phyloP scores from a whole-genome alignment of 2,888 invertebrate species.

The Synanthedon tipuliformis region DNA sequence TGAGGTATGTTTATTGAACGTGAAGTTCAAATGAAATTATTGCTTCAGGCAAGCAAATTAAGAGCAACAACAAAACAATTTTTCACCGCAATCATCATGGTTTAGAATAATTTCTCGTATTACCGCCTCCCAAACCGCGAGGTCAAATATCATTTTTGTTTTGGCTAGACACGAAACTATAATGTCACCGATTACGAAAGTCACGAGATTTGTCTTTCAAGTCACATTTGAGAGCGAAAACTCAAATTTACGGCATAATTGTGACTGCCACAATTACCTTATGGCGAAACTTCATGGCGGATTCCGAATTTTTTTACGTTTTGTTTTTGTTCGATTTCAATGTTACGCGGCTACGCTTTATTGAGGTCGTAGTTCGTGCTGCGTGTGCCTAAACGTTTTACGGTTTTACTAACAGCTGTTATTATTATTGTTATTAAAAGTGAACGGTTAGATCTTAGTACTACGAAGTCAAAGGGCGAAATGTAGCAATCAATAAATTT shows the following conservation, averaged over 20 bases:
- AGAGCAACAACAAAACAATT: background rate
- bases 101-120: conserved; percentile 1
- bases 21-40: too few species aligned
- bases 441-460: conserved; percentile 21
- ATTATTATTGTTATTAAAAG: conserved; percentile 11
- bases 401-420: conserved; percentile 13
- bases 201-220: conserved; percentile 44
- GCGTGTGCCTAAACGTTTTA: conserved; percentile 6
- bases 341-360: conserved; percentile 17
- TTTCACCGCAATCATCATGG: background rate
- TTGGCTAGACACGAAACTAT: conserved; percentile 55
- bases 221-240: conserved; percentile 43
- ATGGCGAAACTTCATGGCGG: conserved; percentile 25
- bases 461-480: conserved; percentile 20
- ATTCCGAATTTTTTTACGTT: conserved; percentile 20
- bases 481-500: conserved; percentile 12
- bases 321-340: conserved; percentile 24
- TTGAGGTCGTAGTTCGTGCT: conserved; percentile 33
- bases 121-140: conserved; percentile 28
- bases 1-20: too few species aligned
- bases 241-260: conserved; percentile 36
- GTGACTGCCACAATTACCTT: conserved; percentile 27
- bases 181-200: conserved; percentile 58
- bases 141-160: conserved; percentile 50
- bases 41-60: background rate